Evolutionary conservation across 2,797 vertebrate species (phyloP).

Genomic region (Amphiprion clarkii): DNA sequence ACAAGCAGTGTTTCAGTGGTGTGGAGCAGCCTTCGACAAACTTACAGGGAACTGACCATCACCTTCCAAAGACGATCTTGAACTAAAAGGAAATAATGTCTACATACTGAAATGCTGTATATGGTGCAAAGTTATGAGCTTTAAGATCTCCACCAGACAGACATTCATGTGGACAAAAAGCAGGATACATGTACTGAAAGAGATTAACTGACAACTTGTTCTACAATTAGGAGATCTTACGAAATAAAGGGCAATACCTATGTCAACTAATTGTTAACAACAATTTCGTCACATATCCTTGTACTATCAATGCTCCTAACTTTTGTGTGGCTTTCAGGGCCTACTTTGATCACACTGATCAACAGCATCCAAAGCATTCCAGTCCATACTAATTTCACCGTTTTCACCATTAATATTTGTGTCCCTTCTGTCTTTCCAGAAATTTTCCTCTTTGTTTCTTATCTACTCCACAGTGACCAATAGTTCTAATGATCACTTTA

Average conservation of each 20-base stretch:
- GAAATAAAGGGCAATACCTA: too few species aligned
- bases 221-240: not conserved
- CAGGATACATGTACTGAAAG: not conserved
- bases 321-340: not conserved
- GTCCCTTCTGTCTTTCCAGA: not conserved
- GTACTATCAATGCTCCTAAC: not conserved
- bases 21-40: not conserved
- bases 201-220: not conserved
- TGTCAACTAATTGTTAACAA: not conserved
- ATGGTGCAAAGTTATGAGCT: not conserved
- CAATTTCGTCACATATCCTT: not conserved
- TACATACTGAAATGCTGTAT: not conserved
- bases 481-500: too few species aligned
- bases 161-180: not conserved
- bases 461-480: not conserved
- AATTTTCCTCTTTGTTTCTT: not conserved
- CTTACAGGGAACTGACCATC: not conserved
- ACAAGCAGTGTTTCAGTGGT: slow-evolving; percentile 17
- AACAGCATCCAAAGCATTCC: not conserved
- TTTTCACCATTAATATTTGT: not conserved
- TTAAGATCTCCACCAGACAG: not conserved
- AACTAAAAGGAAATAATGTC: not conserved
- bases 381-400: not conserved
- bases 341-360: not conserved
- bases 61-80: not conserved